Percentiles rank a stretch among this genome's conserved stretches.
These are phyloP conservation scores for Dolomedes plantarius DNA, from an alignment of 2,888 invertebrate species.

Conservation along the genomic window DNA sequence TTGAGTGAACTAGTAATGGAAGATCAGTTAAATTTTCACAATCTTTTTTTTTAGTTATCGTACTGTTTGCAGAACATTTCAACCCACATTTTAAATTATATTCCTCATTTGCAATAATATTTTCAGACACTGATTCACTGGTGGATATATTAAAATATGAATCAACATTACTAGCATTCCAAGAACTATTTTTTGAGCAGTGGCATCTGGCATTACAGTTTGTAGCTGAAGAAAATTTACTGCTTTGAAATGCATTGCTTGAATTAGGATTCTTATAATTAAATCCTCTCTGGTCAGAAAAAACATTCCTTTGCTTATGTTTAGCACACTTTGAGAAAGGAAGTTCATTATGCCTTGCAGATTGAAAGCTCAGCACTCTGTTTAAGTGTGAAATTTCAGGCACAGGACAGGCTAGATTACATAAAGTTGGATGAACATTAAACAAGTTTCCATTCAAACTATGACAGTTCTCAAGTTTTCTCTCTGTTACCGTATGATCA, in stretches of 20 bases:
- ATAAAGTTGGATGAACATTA: slow-evolving; percentile 38
- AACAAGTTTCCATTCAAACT: slow-evolving; percentile 51
- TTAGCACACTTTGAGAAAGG: slow-evolving; percentile 31
- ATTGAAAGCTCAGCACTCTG: slow-evolving; percentile 40
- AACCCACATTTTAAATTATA: slow-evolving; percentile 36
- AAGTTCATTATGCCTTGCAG: slow-evolving; percentile 49
- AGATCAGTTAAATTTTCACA: slow-evolving; percentile 39
- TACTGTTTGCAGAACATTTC: background rate
- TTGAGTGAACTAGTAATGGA: slow-evolving; percentile 44
- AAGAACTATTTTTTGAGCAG: slow-evolving; percentile 34
- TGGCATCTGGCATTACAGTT: slow-evolving; percentile 30
- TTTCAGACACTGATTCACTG: slow-evolving; percentile 20
- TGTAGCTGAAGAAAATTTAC: slow-evolving; percentile 42
- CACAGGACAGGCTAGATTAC: slow-evolving; percentile 33
- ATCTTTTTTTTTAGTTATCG: slow-evolving; percentile 9
- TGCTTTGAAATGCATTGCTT: slow-evolving; percentile 7
- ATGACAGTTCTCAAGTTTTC: slow-evolving; percentile 25
- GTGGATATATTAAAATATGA: slow-evolving; percentile 24
- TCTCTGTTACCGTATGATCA: background rate
- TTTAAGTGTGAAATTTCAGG: slow-evolving; percentile 43
- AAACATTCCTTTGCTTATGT: slow-evolving; percentile 34
- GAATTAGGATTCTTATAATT: slow-evolving; percentile 37
- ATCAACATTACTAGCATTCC: slow-evolving; percentile 16
- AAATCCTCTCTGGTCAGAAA: slow-evolving; percentile 39
- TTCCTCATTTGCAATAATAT: slow-evolving; percentile 22